Evolutionary conservation across 2,113 vertebrate genomes (phyloP), one percentile per base, ranked within the genome.

Genomic region (Gulo gulo): DNA sequence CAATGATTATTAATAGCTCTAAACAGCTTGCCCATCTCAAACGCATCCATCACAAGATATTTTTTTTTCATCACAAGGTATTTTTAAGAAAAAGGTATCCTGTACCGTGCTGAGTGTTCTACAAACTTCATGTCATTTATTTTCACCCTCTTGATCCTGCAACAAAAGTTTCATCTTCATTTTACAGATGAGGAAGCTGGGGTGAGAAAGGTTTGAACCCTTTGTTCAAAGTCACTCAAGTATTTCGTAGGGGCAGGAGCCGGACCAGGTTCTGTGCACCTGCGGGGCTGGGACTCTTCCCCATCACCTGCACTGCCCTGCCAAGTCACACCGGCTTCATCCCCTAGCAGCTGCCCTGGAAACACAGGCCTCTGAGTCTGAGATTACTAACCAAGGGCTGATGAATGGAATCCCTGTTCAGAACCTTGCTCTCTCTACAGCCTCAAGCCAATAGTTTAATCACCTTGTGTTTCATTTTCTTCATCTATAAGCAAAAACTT

Each of bases 401-500:
- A 95, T 92, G 80, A 78, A 87, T 91, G 15, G 34, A 94, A 45
- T 79, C 57, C 74, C 59, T 16, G 57, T 65, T 95, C 92, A 36
- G 87, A 95, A 71, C 31, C 69, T 78, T 63, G 26, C 87, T 92
- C 91, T 88, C 61, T 16, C 88, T 61, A 1, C 13, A 97, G 98
- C 97, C 94, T 94, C 63, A 15, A 94, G 96, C 93, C 88, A 92
- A 65, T 15, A 91, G 92, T 97, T 96, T 95, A 96, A 97, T 97
- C 96, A 96, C 92, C 76, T 95, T 50, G 12, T 39, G 11, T 71
- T 96, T 92, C 93, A 50, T 34, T 96, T 95, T 94, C 87, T 96
- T 95, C 79, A 80, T 73, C 91, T 90, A 63, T 61, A 97, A 97
- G 95, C 90, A 88, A 95, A 96, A 96, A 83, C 21, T 61, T 88